Conservation (phyloP, 64 coral and sea anemone genomes). For the Actinia equina region DNA sequence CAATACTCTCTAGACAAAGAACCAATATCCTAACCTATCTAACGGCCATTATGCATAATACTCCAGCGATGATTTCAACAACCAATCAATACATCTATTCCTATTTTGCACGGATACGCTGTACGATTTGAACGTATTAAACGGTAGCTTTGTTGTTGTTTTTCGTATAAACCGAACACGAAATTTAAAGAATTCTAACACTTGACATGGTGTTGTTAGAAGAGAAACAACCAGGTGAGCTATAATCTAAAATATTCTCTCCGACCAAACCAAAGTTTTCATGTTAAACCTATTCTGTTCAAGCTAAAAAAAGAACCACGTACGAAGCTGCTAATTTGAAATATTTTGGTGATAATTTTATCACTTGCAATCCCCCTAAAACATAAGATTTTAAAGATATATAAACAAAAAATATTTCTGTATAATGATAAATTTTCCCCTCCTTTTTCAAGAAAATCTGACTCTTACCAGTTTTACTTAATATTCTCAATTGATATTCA, state of each 20-base stretch:
- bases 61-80: background rate
- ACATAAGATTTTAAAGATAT: background rate
- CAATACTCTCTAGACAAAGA: background rate
- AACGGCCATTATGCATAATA: slow-evolving; percentile 6
- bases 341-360: background rate
- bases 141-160: background rate
- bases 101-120: background rate
- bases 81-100: background rate
- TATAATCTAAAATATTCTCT: background rate
- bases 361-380: background rate
- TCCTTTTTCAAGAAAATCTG: background rate
- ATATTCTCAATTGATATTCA: background rate
- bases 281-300: background rate
- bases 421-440: background rate
- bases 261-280: background rate
- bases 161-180: background rate
- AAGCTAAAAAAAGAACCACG: background rate
- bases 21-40: background rate
- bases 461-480: background rate
- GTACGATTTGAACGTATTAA: background rate
- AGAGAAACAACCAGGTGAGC: background rate
- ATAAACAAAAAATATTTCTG: background rate
- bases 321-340: background rate
- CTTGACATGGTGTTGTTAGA: background rate
- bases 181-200: background rate